Evolutionary conservation across 2,888 invertebrate genomes (phyloP), one percentile per base, ranked within the genome.

Genomic region (Itoplectis maculator): DNA sequence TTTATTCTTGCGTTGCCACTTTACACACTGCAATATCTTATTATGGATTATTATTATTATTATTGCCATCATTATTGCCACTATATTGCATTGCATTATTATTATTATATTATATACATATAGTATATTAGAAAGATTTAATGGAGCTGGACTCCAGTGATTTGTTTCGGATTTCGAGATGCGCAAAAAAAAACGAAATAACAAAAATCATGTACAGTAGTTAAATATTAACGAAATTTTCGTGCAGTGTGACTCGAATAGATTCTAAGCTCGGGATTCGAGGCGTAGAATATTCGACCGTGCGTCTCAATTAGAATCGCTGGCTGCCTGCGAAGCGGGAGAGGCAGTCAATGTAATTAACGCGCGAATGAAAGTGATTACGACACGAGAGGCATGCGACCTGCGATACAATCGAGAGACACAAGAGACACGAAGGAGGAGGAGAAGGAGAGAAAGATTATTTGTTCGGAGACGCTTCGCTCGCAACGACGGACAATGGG

Each of bases 321-420:
- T 66, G 45, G 61, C 42, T 35, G 11, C 68, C 42, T 29, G 54
- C n/a, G 29, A 40, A 54, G 29, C 63, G 29, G 68, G 47, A 47
- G 42, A 72, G 45, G 75, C 76, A 80, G 72, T 82, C 84, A 72
- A 82, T 84, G 84, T 82, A 82, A 84, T 84, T 80, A 84, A 80
- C 74, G 72, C 82, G 74, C 77, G 66, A 79, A 82, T 68, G 85
- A 85, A 82, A 85, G 84, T 84, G 79, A 82, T 84, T 85, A 85
- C 78, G 77, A 72, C 47, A 78, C 75, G 65, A 63, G 76, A 80
- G 49, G 63, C 68, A 72, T 65, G 79, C 20, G 65, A 79, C 59
- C 59, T 40, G 68, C 54, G 49, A 73, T 69, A 73, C 61, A 68
- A 72, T 72, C 56, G 75, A 63, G 72, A 70, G 37, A 56, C 51